Conservation (phyloP, 1,140 invertebrate species). For the Coelopa frigida region DNA sequence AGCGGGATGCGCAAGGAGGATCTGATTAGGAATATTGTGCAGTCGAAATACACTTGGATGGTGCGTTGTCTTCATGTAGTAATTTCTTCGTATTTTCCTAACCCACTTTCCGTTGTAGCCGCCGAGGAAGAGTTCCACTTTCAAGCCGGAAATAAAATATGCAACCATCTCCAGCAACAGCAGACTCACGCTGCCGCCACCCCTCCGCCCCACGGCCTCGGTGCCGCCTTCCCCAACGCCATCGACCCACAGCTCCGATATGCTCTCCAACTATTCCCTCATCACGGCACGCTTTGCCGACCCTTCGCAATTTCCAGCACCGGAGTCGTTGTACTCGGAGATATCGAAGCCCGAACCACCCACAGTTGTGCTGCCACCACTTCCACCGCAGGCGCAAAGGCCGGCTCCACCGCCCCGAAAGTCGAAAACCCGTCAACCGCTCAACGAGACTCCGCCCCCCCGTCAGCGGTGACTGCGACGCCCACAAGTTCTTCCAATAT, state of each 20-base stretch:
- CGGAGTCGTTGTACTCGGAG: conserved; percentile 2
- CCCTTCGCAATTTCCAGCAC: conserved; percentile 15
- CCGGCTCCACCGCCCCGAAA: neutral
- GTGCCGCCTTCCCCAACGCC: conserved; percentile 17
- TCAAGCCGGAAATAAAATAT: conserved; percentile 19
- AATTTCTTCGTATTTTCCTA: neutral
- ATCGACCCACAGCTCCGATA: too few relatives aligned
- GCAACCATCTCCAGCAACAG: conserved; percentile 34
- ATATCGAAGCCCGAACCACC: neutral
- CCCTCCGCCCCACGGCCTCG: neutral
- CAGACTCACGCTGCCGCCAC: conserved; percentile 21
- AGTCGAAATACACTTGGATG: conserved; percentile 37
- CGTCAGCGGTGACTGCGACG: conserved; percentile 22
- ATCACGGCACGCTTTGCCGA: conserved; percentile 28
- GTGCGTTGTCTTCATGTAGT: conserved; percentile 14
- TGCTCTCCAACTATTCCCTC: conserved; percentile 25
- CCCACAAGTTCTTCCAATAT: neutral
- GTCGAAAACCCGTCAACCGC: neutral
- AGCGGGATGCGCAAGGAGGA: conserved; percentile 24
- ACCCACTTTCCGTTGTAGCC: neutral
- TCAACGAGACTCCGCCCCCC: conserved; percentile 27
- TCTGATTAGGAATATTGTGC: conserved; percentile 31
- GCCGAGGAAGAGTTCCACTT: neutral
- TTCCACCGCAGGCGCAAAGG: neutral
- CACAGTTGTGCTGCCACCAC: too few relatives aligned